Conservation (phyloP, 2,888 invertebrate genomes). For the Thymelicus sylvestris region DNA sequence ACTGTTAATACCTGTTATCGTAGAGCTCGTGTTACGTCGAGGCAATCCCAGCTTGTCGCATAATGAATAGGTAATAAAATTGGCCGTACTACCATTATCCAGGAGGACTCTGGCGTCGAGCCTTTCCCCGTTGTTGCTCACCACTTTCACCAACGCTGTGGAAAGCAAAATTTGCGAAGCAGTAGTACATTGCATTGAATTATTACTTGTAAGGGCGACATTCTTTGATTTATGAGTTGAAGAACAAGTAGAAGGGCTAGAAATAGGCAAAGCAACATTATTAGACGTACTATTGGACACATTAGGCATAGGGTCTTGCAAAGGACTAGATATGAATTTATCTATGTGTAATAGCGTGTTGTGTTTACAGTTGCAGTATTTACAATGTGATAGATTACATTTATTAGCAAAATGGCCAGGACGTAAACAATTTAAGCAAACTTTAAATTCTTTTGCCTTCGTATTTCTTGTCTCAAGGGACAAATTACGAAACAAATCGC, state of each 20-base stretch:
- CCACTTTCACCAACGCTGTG: slow-evolving; percentile 44
- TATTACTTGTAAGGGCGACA: not conserved
- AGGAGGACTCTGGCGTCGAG: not conserved
- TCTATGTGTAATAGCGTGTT: slow-evolving; percentile 32
- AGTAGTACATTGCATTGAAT: not conserved
- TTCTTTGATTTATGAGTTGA: not conserved
- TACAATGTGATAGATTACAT: slow-evolving; percentile 21
- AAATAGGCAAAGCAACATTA: not conserved
- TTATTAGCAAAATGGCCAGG: slow-evolving; percentile 20
- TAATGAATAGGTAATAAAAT: slow-evolving; percentile 37
- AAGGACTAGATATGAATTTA: not conserved
- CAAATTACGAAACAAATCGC: slow-evolving; percentile 25
- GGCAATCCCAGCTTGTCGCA: slow-evolving; percentile 37
- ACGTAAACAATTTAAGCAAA: slow-evolving; percentile 35
- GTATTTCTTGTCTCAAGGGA: slow-evolving; percentile 12
- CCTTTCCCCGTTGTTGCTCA: not conserved
- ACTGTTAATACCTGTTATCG: slow-evolving; percentile 40
- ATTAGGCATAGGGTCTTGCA: not conserved
- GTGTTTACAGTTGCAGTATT: slow-evolving; percentile 31
- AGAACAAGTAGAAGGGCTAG: not conserved
- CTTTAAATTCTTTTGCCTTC: slow-evolving; percentile 24
- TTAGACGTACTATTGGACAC: not conserved
- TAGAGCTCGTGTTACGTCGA: slow-evolving; percentile 32
- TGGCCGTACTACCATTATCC: slow-evolving; percentile 40
- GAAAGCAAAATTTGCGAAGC: slow-evolving; percentile 35